Base-by-base conservation (phyloP, 2,888 invertebrate species). In the Pyrochroa serraticornis region DNA sequence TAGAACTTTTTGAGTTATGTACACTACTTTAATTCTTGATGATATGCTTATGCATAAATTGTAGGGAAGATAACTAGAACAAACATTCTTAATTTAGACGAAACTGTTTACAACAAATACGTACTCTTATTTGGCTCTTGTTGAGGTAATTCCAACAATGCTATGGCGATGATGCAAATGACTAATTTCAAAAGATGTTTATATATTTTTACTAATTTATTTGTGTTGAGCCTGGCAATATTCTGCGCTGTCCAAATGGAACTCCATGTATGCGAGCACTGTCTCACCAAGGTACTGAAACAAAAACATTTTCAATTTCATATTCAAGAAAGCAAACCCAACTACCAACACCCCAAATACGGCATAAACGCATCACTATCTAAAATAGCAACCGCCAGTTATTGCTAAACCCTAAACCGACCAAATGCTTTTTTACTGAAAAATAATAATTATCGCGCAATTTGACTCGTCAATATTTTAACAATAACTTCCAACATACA, bases 141-240 rank as follows among this genome's bases (percentile, higher is more conserved):
- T 67, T 71, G 72, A 75, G 72, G 70, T 72, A 70, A 73, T 69
- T 68, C 71, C 69, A 72, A 72, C 65, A 65, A 68, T 59, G 51
- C 54, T 68, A 71, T 71, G 69, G 68, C 67, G 68, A 68, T 64
- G 61, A 64, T 63, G 64, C 63, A 66, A 70, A 71, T 70, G 69
- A 72, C 70, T 72, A 67, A 64, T 49, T 60, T 55, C 42, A 63
- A 46, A 61, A 36, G 42, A 37, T 14, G 63, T 64, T 50, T 43
- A 38, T 37, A 52, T 60, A 52, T 63, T 62, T 52, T 46, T 56
- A 34, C 56, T 62, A 66, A 68, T 75, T 89, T 92, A 92, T 92
- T 93, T 93, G 94, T 95, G 95, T 91, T 95, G 95, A 83, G 95
- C 95, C 89, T 94, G 94, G 91, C 95, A 95, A 88, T 94, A 95